Evolutionary conservation across 2,888 invertebrate species (phyloP), one percentile per base, ranked within the genome.

Genomic region (Drosophila greeni): DNA sequence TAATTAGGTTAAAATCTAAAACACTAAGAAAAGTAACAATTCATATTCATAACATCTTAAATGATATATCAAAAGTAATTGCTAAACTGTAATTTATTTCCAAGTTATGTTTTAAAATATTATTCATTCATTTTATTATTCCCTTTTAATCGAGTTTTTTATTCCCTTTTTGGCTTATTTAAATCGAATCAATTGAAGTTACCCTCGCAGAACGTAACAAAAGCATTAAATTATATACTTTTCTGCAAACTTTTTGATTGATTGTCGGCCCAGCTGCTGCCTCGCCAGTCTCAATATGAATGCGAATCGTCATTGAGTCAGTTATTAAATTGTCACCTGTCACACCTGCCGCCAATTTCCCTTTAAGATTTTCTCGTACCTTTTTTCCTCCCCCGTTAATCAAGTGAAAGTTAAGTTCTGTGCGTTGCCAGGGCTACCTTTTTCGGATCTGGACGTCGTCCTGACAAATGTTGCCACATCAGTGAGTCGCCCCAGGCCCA

Each of bases 331-430:
- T 67, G 67, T 65, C 67, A 70, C 66, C 70, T 66, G 42, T 36
- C 68, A 65, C 83, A 80, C 74, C 81, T 80, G 83, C 51, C 67
- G 52, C 40, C 72, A 53, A 57, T 72, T 65, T 70, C 64, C 67
- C 53, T 24, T 70, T 56, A 37, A 43, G 56, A 55, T 29, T 55
- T 78, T 53, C 48, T 29, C 23, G 6, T 42, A 33, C 33, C 31
- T 36, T 16, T 51, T 39, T 29, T n/a, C 18, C 40, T n/a, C 18
- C 40, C 9, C 40, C n/a, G 40, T 53, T 49, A 61, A 61, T 59
- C 61, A 42, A 23, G 36, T 36, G 31, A 36, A 37, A 26, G 42
- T 40, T 45, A n/a, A 20, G 20, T 37, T 53, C 20, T 20, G 16
- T 31, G 29, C 34, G 18, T 24, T 18, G 20, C 31, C 37, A 18